Evolutionary conservation across 2,113 vertebrate species (phyloP).

Genomic region (Candoia aspera): DNA sequence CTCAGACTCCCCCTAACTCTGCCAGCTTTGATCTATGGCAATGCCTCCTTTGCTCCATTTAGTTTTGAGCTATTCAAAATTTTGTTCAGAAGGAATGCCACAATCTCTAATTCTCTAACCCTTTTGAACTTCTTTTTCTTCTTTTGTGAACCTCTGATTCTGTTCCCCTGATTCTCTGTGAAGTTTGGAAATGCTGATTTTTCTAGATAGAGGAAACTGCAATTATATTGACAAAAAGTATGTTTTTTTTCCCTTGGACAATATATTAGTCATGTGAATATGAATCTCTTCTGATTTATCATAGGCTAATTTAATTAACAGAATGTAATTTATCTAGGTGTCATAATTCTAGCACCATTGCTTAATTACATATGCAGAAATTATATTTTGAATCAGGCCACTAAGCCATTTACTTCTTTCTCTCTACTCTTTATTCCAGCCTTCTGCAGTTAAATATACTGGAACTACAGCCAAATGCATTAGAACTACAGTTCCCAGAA

Average conservation of each 20-base stretch:
- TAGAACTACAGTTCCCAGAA: neutral
- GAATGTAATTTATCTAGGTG: neutral
- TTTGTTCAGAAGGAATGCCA: neutral
- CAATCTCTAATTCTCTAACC: neutral
- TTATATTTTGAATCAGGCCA: neutral
- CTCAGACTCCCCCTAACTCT: rapidly evolving
- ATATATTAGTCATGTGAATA: neutral
- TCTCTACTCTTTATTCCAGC: neutral
- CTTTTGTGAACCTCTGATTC: neutral
- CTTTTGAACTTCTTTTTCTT: neutral
- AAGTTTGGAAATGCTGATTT: neutral
- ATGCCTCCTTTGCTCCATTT: neutral
- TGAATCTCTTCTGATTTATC: neutral
- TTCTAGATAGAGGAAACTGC: neutral
- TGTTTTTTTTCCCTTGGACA: neutral
- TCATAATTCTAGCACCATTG: neutral
- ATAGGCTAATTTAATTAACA: neutral
- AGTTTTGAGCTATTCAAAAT: neutral
- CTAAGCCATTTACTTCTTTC: neutral
- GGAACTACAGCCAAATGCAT: neutral
- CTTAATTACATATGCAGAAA: neutral
- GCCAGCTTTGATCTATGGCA: neutral
- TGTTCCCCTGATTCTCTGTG: neutral
- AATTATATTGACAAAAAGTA: neutral
- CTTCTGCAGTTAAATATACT: neutral